phyloP scores from a whole-genome alignment of 2,113 vertebrate genomes.

The Opisthocomus hoazin region DNA sequence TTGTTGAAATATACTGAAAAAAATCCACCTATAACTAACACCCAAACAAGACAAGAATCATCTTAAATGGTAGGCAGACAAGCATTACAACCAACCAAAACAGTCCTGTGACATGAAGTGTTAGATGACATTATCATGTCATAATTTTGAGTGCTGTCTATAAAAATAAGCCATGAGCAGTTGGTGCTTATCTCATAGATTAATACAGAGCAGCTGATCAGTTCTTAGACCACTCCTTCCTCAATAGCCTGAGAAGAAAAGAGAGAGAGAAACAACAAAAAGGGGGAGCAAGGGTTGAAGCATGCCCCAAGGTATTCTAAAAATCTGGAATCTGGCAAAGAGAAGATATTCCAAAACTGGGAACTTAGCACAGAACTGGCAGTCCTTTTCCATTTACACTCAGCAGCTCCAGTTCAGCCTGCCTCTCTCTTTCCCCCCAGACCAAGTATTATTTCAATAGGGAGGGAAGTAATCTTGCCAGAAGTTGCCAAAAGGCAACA shows the following conservation, averaged over 20 bases:
- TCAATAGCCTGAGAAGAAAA: neutral
- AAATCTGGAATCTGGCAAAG: neutral
- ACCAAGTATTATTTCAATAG: neutral
- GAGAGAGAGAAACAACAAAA: neutral
- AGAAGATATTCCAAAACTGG: neutral
- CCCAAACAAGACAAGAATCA: neutral
- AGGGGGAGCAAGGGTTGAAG: neutral
- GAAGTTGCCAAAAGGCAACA: neutral
- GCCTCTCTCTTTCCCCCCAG: neutral
- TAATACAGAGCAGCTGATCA: neutral
- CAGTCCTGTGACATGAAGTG: neutral
- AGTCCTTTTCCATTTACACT: neutral
- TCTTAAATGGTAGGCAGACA: neutral
- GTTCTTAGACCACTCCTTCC: neutral
- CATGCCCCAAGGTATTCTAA: neutral
- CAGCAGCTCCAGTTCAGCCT: neutral
- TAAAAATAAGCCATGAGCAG: neutral
- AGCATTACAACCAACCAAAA: neutral
- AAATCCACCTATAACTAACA: neutral
- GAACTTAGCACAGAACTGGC: neutral
- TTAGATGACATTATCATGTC: neutral
- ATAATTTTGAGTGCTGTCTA: neutral
- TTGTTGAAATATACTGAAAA: neutral
- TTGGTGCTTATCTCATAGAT: constrained; percentile 18
- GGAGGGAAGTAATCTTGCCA: neutral